Evolutionary conservation across 37 sponge, comb jelly and placozoan species (phyloP), one percentile per base, ranked within the genome.

Genomic region (Chondrosia reniformis): DNA sequence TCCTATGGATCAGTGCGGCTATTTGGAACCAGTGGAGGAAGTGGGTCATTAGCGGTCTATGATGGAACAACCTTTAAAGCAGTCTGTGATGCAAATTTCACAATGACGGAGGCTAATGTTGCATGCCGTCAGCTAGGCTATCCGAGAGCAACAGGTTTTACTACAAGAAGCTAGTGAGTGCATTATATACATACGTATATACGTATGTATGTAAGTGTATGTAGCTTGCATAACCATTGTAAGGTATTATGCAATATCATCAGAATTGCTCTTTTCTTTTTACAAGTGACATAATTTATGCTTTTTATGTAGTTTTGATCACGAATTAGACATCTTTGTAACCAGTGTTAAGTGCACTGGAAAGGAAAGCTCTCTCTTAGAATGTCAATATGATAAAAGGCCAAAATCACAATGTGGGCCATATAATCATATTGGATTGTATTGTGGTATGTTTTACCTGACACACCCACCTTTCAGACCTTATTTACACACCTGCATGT

Each of bases 391-490:
- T 59, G 22, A 6, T 59, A 6, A 59, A 7, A 13, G 4, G 22
- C 61, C 61, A 13, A 13, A 6, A 6, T 59, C 4, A 19, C 7
- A 59, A 30, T 59, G n/a, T 13, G 28, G 15, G 15, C 15, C 10
- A 49, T 49, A 6, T 30, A 59, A 13, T 59, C n/a, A 30, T 7
- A 13, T 59, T 59, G 61, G 61, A 59, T 6, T 59, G 28, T 30
- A 30, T 19, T 59, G 61, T 59, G 61, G 61, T 59, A 59, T 30
- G 61, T 59, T 59, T 59, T n/a, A n/a, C n/a, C n/a, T n/a, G n/a
- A n/a, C n/a, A n/a, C n/a, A n/a, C n/a, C n/a, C n/a, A n/a, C n/a
- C n/a, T n/a, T n/a, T n/a, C n/a, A n/a, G n/a, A n/a, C n/a, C n/a
- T n/a, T n/a, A n/a, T n/a, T n/a, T n/a, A n/a, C n/a, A n/a, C n/a